phyloP scores from a whole-genome alignment of 2,888 invertebrate genomes.

The Philonicus albiceps region DNA sequence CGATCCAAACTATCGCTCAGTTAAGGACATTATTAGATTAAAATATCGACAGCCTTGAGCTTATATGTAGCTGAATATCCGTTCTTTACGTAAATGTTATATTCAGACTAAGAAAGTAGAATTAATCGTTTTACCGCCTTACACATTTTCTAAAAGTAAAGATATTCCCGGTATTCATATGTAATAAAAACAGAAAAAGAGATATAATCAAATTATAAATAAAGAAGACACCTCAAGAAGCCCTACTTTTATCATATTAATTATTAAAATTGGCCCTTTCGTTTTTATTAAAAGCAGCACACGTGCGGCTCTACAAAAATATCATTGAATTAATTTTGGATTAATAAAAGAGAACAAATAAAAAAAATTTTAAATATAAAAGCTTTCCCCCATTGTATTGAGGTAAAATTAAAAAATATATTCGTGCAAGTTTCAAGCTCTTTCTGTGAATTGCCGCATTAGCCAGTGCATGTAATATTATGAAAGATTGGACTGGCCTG shows the following conservation, averaged over 20 bases:
- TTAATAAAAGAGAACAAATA: no score
- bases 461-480: background rate
- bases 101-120: no score
- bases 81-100: no score
- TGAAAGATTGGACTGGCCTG: background rate
- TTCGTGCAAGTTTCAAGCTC: background rate
- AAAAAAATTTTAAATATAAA: no score
- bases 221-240: background rate
- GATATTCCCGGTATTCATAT: background rate
- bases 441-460: background rate
- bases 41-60: no score
- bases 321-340: background rate
- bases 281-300: background rate
- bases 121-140: no score
- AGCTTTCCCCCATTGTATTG: background rate
- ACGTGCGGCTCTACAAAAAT: background rate
- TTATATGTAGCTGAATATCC: no score
- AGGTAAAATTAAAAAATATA: background rate
- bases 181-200: background rate
- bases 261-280: background rate
- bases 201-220: background rate
- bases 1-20: no score
- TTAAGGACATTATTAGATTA: no score
- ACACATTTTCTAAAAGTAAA: no score
- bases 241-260: background rate